Evolutionary conservation across 2,888 invertebrate genomes (phyloP).

Genomic region (Drosophila fungiperda): DNA sequence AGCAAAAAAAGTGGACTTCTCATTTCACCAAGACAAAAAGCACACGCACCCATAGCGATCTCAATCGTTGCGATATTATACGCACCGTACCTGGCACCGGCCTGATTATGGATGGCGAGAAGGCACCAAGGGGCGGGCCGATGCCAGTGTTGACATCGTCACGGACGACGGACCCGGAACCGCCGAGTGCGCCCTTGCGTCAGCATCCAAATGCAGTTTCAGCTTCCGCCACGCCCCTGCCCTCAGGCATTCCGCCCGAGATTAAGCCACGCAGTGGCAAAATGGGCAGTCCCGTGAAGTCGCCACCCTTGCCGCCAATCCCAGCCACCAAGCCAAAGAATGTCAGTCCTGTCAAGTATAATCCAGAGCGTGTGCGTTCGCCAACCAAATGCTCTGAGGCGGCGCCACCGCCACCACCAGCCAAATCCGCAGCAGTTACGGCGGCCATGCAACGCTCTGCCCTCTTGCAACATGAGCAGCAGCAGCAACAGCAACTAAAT

Average conservation of each 20-base stretch:
- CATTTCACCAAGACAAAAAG: slow-evolving; percentile 93
- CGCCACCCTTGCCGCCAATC: slow-evolving; percentile 84
- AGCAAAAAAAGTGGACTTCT: slow-evolving; percentile 96
- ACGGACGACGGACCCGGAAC: slow-evolving; percentile 58
- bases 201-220: slow-evolving; percentile 41
- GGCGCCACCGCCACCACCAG: slow-evolving; percentile 82
- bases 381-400: slow-evolving; percentile 82
- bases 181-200: slow-evolving; percentile 83
- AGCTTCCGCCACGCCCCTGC: slow-evolving; percentile 23
- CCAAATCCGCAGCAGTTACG: slow-evolving; percentile 81
- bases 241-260: slow-evolving; percentile 82
- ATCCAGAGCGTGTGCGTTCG: slow-evolving; percentile 82
- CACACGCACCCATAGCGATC: slow-evolving; percentile 88
- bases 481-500: slow-evolving; percentile 42
- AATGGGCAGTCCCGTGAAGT: slow-evolving; percentile 84
- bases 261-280: slow-evolving; percentile 84
- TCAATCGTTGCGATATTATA: slow-evolving; percentile 86
- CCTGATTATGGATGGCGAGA: slow-evolving; percentile 85
- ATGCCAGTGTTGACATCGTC: neutral
- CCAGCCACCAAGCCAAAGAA: slow-evolving; percentile 84
- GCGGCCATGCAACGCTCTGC: slow-evolving; percentile 80
- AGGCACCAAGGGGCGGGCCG: slow-evolving; percentile 46
- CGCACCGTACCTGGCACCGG: slow-evolving; percentile 86
- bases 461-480: slow-evolving; percentile 74
- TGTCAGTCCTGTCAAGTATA: slow-evolving; percentile 83